These are phyloP conservation scores for Drosophila repleta DNA, from an alignment of 1,140 invertebrate species.

Conservation along the genomic window DNA sequence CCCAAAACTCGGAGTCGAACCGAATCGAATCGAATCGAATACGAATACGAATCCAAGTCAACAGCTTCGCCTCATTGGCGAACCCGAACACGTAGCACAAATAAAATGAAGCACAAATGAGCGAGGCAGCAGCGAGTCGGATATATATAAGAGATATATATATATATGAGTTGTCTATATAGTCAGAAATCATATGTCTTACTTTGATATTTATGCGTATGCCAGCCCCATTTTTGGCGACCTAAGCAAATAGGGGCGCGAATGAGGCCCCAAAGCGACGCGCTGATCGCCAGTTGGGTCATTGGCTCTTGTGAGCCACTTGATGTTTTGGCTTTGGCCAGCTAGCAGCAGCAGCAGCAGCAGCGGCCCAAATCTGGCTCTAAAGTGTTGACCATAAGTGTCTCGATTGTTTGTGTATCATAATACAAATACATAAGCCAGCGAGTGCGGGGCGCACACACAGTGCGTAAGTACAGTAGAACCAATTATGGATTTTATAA, in stretches of 20 bases:
- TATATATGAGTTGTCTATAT: constrained; percentile 47
- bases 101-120: constrained; percentile 77
- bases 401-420: constrained; percentile 81
- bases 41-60: constrained; percentile 31
- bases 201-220: constrained; percentile 79
- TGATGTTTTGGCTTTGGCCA: constrained; percentile 41
- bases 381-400: constrained; percentile 83
- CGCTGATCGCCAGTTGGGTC: constrained; percentile 60
- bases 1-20: too few species aligned
- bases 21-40: constrained; percentile 17
- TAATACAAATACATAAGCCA: constrained; percentile 58
- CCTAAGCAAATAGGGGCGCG: constrained; percentile 77
- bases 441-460: constrained; percentile 28
- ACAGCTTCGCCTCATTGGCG: constrained; percentile 51
- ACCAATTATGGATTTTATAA: constrained; percentile 84
- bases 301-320: constrained; percentile 66
- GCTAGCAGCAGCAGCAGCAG: neutral
- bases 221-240: constrained; percentile 79
- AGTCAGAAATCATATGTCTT: constrained; percentile 80
- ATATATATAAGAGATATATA: constrained; percentile 17
- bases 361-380: constrained; percentile 75
- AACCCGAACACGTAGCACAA: constrained; percentile 69
- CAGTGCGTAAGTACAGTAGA: constrained; percentile 83
- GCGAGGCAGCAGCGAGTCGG: constrained; percentile 30
- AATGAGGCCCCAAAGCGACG: constrained; percentile 55